Base-by-base conservation (phyloP, 2,888 invertebrate genomes). In the Himalopsyche anomala region DNA sequence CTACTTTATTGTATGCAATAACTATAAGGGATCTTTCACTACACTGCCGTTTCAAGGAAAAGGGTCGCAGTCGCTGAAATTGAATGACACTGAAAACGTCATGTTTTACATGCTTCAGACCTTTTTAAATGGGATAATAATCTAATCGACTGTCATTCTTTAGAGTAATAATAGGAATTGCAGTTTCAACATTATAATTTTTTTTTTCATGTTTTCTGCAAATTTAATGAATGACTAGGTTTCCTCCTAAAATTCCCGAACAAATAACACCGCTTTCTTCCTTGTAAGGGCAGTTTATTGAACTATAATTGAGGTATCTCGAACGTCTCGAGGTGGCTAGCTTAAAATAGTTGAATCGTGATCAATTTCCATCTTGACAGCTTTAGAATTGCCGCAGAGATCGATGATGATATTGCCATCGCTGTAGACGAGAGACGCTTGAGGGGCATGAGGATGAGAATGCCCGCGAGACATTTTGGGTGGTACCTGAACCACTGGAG, bases 401-500 rank as follows among this genome's bases (percentile, higher is more conserved):
- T 87, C 87, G 54, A 87, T 84, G 55, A 87, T 87, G 82, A 87
- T 85, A 84, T 85, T 87, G 84, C 85, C 87, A 80, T 87, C 87
- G 28, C 84, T 87, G 85, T 87, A 87, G 62, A 84, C 56, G 28
- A 87, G 82, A 45, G 85, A 54, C 42, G 84, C 55, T 36, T 85
- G 82, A 15, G 54, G 15, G 28, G 45, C 45, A 9, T 45, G 45
- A 51, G 51, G 51, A 51, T 51, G 51, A 51, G 82, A 6, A 19
- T 56, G 82, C 17, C 40, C 40, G 74, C 84, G 84, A 81, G 85
- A 82, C 56, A 42, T 38, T 82, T 86, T 84, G 83, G 87, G 87
- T 15, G 93, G 95, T 92, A 97, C 97, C 95, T 97, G 96, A 90
- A 96, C 95, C 92, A 97, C 96, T 89, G 96, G 97, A 88, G 96